Base-by-base conservation (phyloP, 2,888 invertebrate genomes). In the Volucella inanis region DNA sequence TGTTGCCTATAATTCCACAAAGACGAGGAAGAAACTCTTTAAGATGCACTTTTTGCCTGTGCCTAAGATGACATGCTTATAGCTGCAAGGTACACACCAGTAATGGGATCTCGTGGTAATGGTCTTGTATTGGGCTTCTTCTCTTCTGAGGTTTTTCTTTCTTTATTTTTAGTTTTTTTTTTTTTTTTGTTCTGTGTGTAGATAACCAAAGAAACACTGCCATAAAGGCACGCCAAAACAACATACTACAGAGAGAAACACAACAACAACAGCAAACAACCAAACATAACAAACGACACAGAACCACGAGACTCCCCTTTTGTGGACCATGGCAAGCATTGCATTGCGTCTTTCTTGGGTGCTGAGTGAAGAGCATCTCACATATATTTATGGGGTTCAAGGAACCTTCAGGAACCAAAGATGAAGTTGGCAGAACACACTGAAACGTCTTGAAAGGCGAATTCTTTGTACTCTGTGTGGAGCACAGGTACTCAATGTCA, bases 401-500 rank as follows among this genome's bases (percentile, higher is more conserved):
- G 72, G 80, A 84, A 84, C 84, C 80, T 22, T 14, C 49, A 65
- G 62, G 62, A 61, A 65, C 52, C 61, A 15, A 80, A 71, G 76
- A 84, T 45, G 64, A 75, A 59, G 83, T 59, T 79, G 43, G 64
- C 59, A 84, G 84, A 84, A 77, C 85, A 75, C 68, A 72, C 65
- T 47, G 80, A 77, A 31, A 72, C 64, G 67, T 76, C 76, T 75
- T 68, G 67, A 71, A 75, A 80, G 72, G 75, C 71, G 57, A 85
- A 81, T 85, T 85, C 85, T 85, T 85, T 85, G 81, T 85, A 67
- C 81, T 57, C 72, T 38, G 61, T 85, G 85, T 85, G 85, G 57
- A 76, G 80, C 62, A 41, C 9, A 45, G 68, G 72, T 22, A 67
- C 76, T 85, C 85, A 85, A 85, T 81, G 85, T 85, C 85, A 85